These are phyloP conservation scores for Cacoxenus indagator DNA, from an alignment of 2,888 invertebrate genomes.

Conservation along the genomic window DNA sequence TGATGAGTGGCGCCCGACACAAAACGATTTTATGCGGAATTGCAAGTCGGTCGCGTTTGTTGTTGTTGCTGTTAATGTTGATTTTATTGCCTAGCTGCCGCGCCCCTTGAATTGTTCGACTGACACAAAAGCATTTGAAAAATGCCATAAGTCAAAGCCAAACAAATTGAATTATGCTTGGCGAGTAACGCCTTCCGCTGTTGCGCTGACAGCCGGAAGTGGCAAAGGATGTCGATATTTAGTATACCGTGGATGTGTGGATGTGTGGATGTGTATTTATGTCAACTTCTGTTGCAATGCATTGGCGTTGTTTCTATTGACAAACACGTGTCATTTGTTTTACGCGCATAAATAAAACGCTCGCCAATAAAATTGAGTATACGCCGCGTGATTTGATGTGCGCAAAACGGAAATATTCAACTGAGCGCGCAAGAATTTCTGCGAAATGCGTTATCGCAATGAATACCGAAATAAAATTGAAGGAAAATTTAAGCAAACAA, in stretches of 20 bases:
- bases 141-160: not conserved
- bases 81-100: not conserved
- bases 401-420: not conserved
- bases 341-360: not conserved
- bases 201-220: not conserved
- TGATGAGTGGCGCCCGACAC: not conserved
- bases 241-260: not conserved
- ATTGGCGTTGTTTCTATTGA: not conserved
- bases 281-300: not conserved
- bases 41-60: not conserved
- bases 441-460: conserved; percentile 29
- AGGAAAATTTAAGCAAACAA: not conserved
- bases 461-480: not conserved
- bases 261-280: no score
- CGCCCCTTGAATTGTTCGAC: no score
- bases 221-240: not conserved
- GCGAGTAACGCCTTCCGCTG: not conserved
- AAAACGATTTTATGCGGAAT: no score
- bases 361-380: conserved; percentile 19
- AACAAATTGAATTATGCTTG: conserved; percentile 3
- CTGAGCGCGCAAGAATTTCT: not conserved
- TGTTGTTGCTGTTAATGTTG: not conserved
- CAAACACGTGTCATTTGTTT: not conserved
- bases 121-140: not conserved
- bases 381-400: conserved; percentile 6